A percentile compares a stretch with the other conserved stretches of the same genome.
These are phyloP conservation scores for Syngnathus scovelli DNA, from an alignment of 2,113 vertebrate species.

Conservation along the genomic window DNA sequence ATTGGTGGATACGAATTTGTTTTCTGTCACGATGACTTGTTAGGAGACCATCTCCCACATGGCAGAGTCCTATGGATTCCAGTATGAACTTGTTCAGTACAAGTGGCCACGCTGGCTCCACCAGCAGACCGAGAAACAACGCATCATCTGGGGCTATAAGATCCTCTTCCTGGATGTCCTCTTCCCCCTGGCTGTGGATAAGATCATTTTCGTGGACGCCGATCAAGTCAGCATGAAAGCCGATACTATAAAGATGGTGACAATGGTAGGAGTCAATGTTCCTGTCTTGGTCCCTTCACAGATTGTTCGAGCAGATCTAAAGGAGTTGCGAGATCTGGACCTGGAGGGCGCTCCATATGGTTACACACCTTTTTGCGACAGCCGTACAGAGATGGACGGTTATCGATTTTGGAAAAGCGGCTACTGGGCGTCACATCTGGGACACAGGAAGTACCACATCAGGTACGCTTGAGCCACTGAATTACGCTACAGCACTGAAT, in stretches of 20 bases:
- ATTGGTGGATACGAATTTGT: too few relatives aligned
- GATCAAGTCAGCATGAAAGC: slow-evolving; percentile 78
- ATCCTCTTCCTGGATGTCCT: slow-evolving; percentile 98
- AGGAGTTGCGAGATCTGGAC: slow-evolving; percentile 83
- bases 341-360: slow-evolving; percentile 91
- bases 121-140: slow-evolving; percentile 94
- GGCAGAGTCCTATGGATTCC: slow-evolving; percentile 84
- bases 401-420: slow-evolving; percentile 97
- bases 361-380: slow-evolving; percentile 95
- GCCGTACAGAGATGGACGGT: slow-evolving; percentile 92
- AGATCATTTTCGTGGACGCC: slow-evolving; percentile 98
- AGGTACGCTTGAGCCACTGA: slow-evolving; percentile 70
- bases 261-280: background rate
- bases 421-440: slow-evolving; percentile 93
- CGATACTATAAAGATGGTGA: background rate
- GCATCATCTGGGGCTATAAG: slow-evolving; percentile 98
- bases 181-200: slow-evolving; percentile 92
- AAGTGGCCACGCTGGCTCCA: slow-evolving; percentile 95
- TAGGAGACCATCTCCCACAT: slow-evolving; percentile 90
- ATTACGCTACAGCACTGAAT: background rate
- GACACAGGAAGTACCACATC: slow-evolving; percentile 89
- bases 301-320: slow-evolving; percentile 92
- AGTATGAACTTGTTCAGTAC: slow-evolving; percentile 93
- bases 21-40: background rate
- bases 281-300: slow-evolving; percentile 41